phyloP scores from a whole-genome alignment of 2,797 vertebrate species.

The Decapterus maruadsi region DNA sequence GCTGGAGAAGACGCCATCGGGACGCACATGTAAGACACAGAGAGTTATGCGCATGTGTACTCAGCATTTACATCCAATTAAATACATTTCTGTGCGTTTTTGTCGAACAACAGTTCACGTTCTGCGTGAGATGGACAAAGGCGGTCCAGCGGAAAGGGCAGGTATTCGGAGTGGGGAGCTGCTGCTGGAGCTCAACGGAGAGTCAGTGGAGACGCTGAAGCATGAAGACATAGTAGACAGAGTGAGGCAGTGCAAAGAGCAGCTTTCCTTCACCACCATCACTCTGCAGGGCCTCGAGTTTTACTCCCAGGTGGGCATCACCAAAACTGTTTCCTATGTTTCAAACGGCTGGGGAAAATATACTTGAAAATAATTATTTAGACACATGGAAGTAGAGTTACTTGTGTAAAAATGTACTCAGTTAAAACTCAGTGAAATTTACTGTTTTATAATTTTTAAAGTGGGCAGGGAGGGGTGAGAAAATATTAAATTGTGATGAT shows the following conservation, averaged over 20 bases:
- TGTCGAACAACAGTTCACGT: conserved; percentile 87
- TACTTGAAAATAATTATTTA: background rate
- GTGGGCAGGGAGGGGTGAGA: too few species aligned
- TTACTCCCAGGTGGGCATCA: conserved; percentile 87
- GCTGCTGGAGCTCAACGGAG: conserved; percentile 93
- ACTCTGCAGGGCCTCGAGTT: conserved; percentile 86
- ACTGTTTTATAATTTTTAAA: too few species aligned
- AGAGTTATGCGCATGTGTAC: background rate
- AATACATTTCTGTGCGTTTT: background rate
- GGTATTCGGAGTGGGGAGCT: conserved; percentile 92
- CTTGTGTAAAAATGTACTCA: background rate
- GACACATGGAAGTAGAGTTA: background rate
- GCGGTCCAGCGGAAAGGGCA: conserved; percentile 88
- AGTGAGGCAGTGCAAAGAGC: conserved; percentile 84
- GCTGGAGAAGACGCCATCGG: conserved; percentile 84
- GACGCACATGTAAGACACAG: conserved; percentile 82
- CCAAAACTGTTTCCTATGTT: background rate
- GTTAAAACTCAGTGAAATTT: background rate
- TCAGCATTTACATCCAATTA: background rate
- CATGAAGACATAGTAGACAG: conserved; percentile 89
- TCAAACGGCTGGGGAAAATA: background rate
- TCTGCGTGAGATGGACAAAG: conserved; percentile 87
- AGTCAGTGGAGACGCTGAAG: conserved; percentile 86
- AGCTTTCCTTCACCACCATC: conserved; percentile 88
- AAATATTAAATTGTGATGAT: too few species aligned